phyloP scores from a whole-genome alignment of 2,113 vertebrate genomes.

The Coregonus clupeaformis region DNA sequence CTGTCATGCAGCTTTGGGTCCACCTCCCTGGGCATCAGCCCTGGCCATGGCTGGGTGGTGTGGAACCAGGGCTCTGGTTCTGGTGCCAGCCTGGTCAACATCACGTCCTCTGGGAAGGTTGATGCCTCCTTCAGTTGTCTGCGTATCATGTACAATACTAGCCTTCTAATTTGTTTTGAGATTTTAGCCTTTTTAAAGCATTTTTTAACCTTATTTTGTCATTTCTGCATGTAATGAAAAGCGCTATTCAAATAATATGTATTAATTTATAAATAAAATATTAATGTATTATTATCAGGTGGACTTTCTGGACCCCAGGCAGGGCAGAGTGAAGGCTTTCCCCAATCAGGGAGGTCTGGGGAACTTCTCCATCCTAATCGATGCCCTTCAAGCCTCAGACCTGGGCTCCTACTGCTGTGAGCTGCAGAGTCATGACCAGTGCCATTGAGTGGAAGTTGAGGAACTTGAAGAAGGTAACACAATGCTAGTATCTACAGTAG shows the following conservation, averaged over 20 bases:
- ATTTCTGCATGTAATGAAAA: too few relatives aligned
- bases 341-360: conserved; percentile 50
- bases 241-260: too few relatives aligned
- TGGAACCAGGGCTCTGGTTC: conserved; percentile 33
- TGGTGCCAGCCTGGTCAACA: background rate
- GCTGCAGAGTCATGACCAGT: background rate
- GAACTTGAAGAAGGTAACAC: conserved; percentile 18
- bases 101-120: background rate
- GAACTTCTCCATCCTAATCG: conserved; percentile 64
- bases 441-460: conserved; percentile 37
- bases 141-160: too few relatives aligned
- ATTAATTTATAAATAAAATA: too few relatives aligned
- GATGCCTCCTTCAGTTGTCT: too few relatives aligned
- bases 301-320: conserved; percentile 40
- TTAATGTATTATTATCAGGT: conserved; percentile 6
- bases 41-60: background rate
- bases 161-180: too few relatives aligned
- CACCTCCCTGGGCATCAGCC: accelerated
- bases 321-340: conserved; percentile 57
- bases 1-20: conserved; percentile 45
- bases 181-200: too few relatives aligned
- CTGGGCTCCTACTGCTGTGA: conserved; percentile 60
- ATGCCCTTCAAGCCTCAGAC: conserved; percentile 50
- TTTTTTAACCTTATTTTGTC: too few relatives aligned
- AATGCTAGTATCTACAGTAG: background rate